These are phyloP conservation scores for Zaprionus inermis DNA, from an alignment of 1,140 invertebrate species.

Conservation along the genomic window DNA sequence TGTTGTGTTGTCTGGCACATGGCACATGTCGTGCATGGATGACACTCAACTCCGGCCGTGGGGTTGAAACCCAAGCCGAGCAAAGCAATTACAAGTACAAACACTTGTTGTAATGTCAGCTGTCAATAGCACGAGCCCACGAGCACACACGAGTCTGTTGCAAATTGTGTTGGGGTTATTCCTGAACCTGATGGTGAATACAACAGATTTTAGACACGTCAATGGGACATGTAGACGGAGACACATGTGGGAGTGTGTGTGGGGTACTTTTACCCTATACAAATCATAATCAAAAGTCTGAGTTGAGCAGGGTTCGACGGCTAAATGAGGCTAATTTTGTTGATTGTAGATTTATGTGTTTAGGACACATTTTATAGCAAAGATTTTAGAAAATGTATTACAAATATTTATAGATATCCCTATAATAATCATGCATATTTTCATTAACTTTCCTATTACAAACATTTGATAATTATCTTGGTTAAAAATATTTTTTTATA, in stretches of 20 bases:
- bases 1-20: conserved; percentile 12
- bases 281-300: not conserved
- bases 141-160: conserved; percentile 23
- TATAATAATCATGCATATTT: too few species aligned
- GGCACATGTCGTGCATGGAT: conserved; percentile 29
- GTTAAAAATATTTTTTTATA: too few species aligned
- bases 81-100: conserved; percentile 62
- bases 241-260: not conserved
- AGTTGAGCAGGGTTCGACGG: conserved; percentile 2
- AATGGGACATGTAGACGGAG: conserved; percentile 9
- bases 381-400: not conserved
- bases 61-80: conserved; percentile 52
- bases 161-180: conserved; percentile 35
- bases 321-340: conserved; percentile 21
- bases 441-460: too few species aligned
- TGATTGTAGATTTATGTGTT: not conserved
- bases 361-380: too few species aligned
- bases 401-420: not conserved
- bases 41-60: not conserved
- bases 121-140: conserved; percentile 49
- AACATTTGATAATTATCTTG: not conserved
- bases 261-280: not conserved
- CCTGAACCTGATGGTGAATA: conserved; percentile 13
- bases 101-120: conserved; percentile 65
- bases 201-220: conserved; percentile 21